Evolutionary conservation across 2,113 vertebrate genomes (phyloP).

Genomic region (Mormyrus lacerda): DNA sequence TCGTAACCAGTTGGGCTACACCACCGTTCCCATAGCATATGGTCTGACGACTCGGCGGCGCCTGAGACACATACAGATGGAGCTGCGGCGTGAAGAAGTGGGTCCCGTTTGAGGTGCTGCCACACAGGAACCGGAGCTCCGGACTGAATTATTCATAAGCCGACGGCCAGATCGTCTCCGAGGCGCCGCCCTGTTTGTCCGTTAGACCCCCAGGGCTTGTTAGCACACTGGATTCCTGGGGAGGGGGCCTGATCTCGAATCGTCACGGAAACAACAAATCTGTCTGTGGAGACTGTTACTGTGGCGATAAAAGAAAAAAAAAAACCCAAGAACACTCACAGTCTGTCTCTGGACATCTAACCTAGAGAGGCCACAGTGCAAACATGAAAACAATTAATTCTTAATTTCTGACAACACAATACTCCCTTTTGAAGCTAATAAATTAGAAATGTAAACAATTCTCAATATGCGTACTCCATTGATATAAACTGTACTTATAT

Average conservation of each 20-base stretch:
- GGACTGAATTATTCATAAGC: constrained; percentile 44
- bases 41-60: constrained; percentile 45
- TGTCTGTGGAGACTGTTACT: not conserved
- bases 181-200: constrained; percentile 34
- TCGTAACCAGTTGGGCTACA: constrained; percentile 30
- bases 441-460: not conserved
- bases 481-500: not conserved
- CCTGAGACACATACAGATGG: constrained; percentile 41
- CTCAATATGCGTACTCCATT: not conserved
- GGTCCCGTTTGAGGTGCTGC: constrained; percentile 38
- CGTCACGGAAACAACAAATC: not conserved
- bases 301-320: too few relatives aligned
- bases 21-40: constrained; percentile 46
- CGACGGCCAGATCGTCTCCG: constrained; percentile 39
- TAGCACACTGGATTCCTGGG: constrained; percentile 21
- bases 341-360: not conserved
- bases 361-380: not conserved
- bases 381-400: not conserved
- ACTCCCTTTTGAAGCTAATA: not conserved
- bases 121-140: constrained; percentile 35
- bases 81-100: constrained; percentile 45
- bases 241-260: not conserved
- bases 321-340: not conserved
- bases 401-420: not conserved
- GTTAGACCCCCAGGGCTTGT: constrained; percentile 32